Evolutionary conservation across 2,113 vertebrate species (phyloP).

Genomic region (Salvator merianae): DNA sequence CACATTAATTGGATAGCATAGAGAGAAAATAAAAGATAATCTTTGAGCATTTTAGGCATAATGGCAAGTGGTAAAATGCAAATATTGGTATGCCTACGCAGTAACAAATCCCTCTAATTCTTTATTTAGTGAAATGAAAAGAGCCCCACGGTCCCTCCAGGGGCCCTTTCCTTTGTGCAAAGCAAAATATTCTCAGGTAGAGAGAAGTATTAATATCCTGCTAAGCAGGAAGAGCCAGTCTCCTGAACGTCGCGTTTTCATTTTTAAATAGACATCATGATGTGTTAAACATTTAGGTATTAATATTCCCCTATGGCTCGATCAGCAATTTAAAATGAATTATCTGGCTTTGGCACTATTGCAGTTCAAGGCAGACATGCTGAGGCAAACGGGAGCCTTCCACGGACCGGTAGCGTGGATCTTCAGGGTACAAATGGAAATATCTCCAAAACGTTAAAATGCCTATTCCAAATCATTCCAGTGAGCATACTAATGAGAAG

Average conservation of each 20-base stretch:
- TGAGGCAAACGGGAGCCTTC: constrained; percentile 61
- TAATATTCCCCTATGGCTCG: constrained; percentile 63
- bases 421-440: constrained; percentile 47
- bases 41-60: constrained; percentile 6
- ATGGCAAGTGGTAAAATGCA: constrained; percentile 18
- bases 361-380: constrained; percentile 63
- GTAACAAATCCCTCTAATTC: constrained; percentile 31
- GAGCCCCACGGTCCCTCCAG: constrained; percentile 3
- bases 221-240: constrained; percentile 5
- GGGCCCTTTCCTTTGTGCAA: constrained; percentile 10
- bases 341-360: constrained; percentile 49
- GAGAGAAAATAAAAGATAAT: constrained; percentile 28
- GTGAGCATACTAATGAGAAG: constrained; percentile 46
- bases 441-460: constrained; percentile 55
- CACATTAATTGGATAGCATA: constrained; percentile 7
- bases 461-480: constrained; percentile 57
- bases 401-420: constrained; percentile 55
- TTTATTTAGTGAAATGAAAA: constrained; percentile 16
- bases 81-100: constrained; percentile 2
- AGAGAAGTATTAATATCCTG: constrained; percentile 10
- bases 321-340: constrained; percentile 64
- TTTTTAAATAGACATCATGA: constrained; percentile 50
- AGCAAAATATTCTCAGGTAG: constrained; percentile 22
- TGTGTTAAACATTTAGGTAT: constrained; percentile 70
- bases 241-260: constrained; percentile 19